These are phyloP conservation scores for Sceloporus tristichus DNA, from an alignment of 2,113 vertebrate genomes.

Conservation along the genomic window DNA sequence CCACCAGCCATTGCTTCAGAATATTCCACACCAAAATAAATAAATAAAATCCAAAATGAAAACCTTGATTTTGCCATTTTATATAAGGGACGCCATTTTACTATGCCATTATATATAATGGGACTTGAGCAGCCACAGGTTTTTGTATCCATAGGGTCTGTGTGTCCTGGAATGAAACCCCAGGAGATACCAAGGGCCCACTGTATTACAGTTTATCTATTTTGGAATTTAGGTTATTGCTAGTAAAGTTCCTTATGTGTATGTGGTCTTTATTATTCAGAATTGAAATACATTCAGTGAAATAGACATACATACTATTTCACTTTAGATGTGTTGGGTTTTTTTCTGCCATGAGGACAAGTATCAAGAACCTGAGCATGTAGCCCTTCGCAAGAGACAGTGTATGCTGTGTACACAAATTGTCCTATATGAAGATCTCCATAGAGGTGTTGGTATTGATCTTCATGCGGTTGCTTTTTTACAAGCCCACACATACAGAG, in stretches of 20 bases:
- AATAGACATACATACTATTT: not conserved
- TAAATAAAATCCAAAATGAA: too few species aligned
- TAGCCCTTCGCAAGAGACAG: not conserved
- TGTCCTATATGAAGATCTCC: not conserved
- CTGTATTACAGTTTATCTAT: not conserved
- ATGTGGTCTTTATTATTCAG: not conserved
- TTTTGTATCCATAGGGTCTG: too few species aligned
- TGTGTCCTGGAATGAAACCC: too few species aligned
- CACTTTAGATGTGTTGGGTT: not conserved
- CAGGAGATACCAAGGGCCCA: too few species aligned
- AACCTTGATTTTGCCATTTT: too few species aligned
- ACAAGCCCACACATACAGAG: too few species aligned
- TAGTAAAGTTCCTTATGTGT: not conserved
- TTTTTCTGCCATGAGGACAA: not conserved
- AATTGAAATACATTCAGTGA: not conserved
- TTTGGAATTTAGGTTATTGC: not conserved
- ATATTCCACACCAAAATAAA: too few species aligned
- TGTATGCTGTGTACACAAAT: not conserved
- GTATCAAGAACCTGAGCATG: not conserved
- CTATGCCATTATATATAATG: too few species aligned
- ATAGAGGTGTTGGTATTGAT: not conserved
- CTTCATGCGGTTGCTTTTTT: not conserved
- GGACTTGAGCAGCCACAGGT: too few species aligned
- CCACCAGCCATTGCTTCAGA: too few species aligned
- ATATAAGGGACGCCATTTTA: too few species aligned